Base-by-base conservation (phyloP, 2,113 vertebrate genomes). In the Pithys albifrons region DNA sequence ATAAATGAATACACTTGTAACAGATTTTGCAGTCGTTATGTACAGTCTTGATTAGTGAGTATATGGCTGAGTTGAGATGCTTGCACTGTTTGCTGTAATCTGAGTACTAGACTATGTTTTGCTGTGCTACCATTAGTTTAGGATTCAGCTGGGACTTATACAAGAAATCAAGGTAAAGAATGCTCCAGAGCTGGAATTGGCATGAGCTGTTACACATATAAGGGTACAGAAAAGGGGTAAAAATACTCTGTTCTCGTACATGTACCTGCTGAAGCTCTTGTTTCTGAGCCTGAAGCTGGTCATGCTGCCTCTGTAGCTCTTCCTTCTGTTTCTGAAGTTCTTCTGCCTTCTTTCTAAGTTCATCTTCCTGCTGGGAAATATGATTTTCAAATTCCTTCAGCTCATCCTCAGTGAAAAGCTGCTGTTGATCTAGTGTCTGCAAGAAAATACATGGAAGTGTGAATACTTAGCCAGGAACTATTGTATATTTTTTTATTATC, bases 381-480 rank as follows among this genome's bases (percentile, higher is more conserved):
- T 99, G 98, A 67, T 97, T 98, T 98, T 99, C 99, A 97, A 99
- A 99, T 91, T 99, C 98, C 71, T 98, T 98, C 96, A 99, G 98
- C 91, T 99, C 99, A 0, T 99, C 99, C 17, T 99, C 99, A 3
- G 99, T 99, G 92, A 99, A 99, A 8, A 98, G 96, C 93, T 98
- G 99, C 97, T 99, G 99, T 75, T 99, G 98, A 96, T 99, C 99
- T 94, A 99, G 89, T 11, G 99, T 99, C 99, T 99, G 93, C 61
- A 96, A 83, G 64, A 70, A 69, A 97, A 95, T 77, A 80, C 6
- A 80, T 9, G 61, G n/a, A 75, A 58, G 14, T 1, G 3, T 39
- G 39, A 81, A 37, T 54, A 65, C 11, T 70, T 57, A 61, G 28
- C 28, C 71, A 92, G 52, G 39, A 88, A 82, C 31, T 29, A 25